Percentiles rank a stretch among this genome's conserved stretches.
These are phyloP conservation scores for Anadara kagoshimensis DNA, from an alignment of 1,140 invertebrate species.

Conservation along the genomic window DNA sequence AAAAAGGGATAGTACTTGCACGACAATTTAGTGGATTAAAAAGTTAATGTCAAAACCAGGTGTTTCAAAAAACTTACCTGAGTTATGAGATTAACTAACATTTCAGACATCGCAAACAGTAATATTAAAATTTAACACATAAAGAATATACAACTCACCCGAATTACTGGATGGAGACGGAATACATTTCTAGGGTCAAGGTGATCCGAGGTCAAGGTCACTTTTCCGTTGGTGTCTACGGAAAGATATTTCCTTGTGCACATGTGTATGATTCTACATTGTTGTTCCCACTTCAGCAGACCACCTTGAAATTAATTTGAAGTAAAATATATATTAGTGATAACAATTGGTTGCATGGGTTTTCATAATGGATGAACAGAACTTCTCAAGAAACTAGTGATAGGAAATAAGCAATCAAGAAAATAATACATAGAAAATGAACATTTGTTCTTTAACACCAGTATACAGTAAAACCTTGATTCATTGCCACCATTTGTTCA, in stretches of 20 bases:
- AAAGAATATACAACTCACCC: constrained; percentile 45
- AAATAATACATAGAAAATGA: too few relatives aligned
- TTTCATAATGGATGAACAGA: neutral
- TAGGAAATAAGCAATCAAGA: too few relatives aligned
- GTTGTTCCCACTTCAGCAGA: constrained; percentile 70
- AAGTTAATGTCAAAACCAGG: too few relatives aligned
- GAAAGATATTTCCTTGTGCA: constrained; percentile 69
- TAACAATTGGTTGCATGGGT: neutral
- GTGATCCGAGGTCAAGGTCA: constrained; percentile 60
- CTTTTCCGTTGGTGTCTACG: constrained; percentile 45
- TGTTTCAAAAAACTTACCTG: too few relatives aligned
- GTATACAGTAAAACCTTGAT: too few relatives aligned
- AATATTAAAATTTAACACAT: neutral
- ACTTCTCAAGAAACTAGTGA: neutral
- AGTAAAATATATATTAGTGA: neutral
- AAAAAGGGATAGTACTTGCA: too few relatives aligned
- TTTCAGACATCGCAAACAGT: neutral
- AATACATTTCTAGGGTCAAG: constrained; percentile 69
- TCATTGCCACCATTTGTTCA: too few relatives aligned
- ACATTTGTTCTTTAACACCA: too few relatives aligned
- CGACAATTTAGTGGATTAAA: too few relatives aligned
- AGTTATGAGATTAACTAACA: too few relatives aligned
- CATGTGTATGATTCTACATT: constrained; percentile 70
- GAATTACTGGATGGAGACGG: constrained; percentile 70
- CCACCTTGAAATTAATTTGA: constrained; percentile 53